A percentile compares a stretch with the other conserved stretches of the same genome.
Conservation (phyloP, 2,113 vertebrate genomes). For the Arvicanthis niloticus region DNA sequence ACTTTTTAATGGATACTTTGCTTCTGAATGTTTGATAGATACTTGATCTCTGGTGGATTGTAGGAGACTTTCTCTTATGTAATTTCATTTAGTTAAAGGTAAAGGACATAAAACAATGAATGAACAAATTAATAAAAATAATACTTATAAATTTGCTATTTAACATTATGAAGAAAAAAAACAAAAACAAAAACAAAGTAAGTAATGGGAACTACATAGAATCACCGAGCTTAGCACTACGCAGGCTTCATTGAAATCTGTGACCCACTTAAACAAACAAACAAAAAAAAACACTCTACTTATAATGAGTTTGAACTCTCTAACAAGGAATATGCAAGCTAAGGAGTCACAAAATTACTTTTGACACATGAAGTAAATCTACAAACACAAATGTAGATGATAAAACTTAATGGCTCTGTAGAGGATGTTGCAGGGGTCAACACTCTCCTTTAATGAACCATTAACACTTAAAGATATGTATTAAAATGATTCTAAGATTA, state of each 20-base stretch:
- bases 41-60: neutral
- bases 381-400: conserved; percentile 61
- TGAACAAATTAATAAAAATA: neutral
- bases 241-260: neutral
- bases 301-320: conserved; percentile 67
- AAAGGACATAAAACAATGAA: conserved; percentile 17
- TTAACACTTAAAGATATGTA: conserved; percentile 42
- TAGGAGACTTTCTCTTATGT: neutral
- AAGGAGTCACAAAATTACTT: conserved; percentile 55
- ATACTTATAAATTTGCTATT: neutral
- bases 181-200: neutral
- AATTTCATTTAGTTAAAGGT: neutral
- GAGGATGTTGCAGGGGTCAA: conserved; percentile 42
- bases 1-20: neutral
- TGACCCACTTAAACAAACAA: conserved; percentile 69
- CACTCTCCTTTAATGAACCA: neutral
- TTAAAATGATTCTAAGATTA: conserved; percentile 51
- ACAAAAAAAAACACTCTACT: conserved; percentile 40
- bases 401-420: conserved; percentile 44
- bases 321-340: conserved; percentile 45
- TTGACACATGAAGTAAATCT: conserved; percentile 54
- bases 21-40: neutral
- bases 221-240: neutral
- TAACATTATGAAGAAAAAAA: conserved; percentile 7
- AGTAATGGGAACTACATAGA: conserved; percentile 18